Evolutionary conservation across 2,888 invertebrate genomes (phyloP), one percentile per base, ranked within the genome.

Genomic region (Lampropteryx suffumata): DNA sequence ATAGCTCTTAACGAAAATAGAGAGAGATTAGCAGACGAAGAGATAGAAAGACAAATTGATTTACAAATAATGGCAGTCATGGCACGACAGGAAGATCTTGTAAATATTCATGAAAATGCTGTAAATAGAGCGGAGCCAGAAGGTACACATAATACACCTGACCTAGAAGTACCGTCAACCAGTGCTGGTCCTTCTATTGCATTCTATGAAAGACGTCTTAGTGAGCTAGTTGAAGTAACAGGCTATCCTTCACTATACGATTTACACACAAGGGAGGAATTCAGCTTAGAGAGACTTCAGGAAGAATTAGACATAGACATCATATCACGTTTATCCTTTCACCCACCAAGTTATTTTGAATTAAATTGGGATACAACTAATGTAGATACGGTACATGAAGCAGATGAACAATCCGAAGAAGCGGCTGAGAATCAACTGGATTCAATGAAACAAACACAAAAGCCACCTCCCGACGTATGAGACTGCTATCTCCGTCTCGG

Each of bases 381-480:
- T 28, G 12, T 26, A 11, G 13, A 29, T 6, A 24, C 3, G 26
- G 24, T 17, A 7, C 26, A 29, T 37, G 34, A 32, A n/a, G 32
- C 33, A 34, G 32, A 48, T 5, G 40, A 11, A 9, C 14, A 9
- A 29, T 17, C 21, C n/a, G 50, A 50, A 13, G 21, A 28, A 33
- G 21, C 5, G 9, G 29, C 14, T 17, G 28, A 28, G 11, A 27
- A 14, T 24, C 29, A 8, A 2, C 28, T 9, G n/a, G 28, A 47
- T 10, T 14, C 28, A 11, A 32, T 35, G 6, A 34, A 12, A 26
- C 2, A 29, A 24, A 29, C 32, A 45, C 49, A 42, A 62, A 47
- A 51, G 33, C 37, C 47, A 62, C 67, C 68, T 64, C 65, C 62
- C 34, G 39, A 36, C 37, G 12, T 48, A 39, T 48, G 52, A 48